These are phyloP conservation scores for Mesopsocus fuscifrons DNA, from an alignment of 2,888 invertebrate genomes.

Conservation along the genomic window DNA sequence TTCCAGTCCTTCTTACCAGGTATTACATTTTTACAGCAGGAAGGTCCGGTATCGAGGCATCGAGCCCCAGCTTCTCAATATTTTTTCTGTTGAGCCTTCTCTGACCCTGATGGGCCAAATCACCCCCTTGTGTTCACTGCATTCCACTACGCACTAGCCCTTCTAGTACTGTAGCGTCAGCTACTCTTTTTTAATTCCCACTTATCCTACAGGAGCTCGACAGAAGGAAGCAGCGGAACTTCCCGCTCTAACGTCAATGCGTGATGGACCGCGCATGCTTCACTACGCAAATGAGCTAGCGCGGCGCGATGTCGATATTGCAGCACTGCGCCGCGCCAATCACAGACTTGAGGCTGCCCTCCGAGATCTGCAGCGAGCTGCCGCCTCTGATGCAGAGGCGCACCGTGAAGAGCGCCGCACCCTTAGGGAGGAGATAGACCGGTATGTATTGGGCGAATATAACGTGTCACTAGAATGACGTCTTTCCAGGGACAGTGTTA, in stretches of 20 bases:
- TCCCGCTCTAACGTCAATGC: not conserved
- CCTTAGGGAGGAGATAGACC: slow-evolving; percentile 20
- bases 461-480: slow-evolving; percentile 7
- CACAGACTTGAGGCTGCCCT: slow-evolving; percentile 28
- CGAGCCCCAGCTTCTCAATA: too few species aligned
- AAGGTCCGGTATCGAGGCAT: not conserved
- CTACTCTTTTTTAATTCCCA: too few species aligned
- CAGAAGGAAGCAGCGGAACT: not conserved
- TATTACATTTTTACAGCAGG: not conserved
- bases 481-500: too few species aligned
- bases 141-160: too few species aligned
- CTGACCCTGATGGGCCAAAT: too few species aligned
- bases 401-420: slow-evolving; percentile 20
- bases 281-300: slow-evolving; percentile 72
- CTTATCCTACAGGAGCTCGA: not conserved
- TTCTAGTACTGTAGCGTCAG: too few species aligned
- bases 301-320: slow-evolving; percentile 57
- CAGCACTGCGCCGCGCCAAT: slow-evolving; percentile 49
- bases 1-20: slow-evolving; percentile 30
- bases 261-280: slow-evolving; percentile 48
- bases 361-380: slow-evolving; percentile 23
- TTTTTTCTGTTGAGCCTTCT: too few species aligned
- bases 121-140: too few species aligned
- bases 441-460: slow-evolving; percentile 3
- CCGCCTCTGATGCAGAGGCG: slow-evolving; percentile 21